These are phyloP conservation scores for Platerodrilus igneus DNA, from an alignment of 2,888 invertebrate genomes.

Conservation along the genomic window DNA sequence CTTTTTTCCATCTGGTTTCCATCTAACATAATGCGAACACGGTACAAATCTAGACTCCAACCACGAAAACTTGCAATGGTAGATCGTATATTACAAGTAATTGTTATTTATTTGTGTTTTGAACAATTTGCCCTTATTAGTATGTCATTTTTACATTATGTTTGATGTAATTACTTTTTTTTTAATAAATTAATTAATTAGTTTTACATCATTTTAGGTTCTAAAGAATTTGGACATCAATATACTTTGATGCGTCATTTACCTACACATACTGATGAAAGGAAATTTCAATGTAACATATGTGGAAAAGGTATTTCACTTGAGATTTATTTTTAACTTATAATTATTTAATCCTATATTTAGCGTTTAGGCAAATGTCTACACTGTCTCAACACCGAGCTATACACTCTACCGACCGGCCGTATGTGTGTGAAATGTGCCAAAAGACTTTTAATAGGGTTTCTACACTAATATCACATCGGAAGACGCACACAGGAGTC, in stretches of 20 bases:
- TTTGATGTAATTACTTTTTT: slow-evolving; percentile 3
- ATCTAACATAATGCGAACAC: no score
- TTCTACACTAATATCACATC: slow-evolving; percentile 74
- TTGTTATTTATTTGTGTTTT: no score
- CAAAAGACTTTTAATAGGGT: slow-evolving; percentile 74
- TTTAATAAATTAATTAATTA: neutral
- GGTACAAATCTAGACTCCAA: no score
- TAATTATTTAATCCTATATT: slow-evolving; percentile 6
- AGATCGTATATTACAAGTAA: no score
- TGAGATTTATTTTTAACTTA: slow-evolving; percentile 26
- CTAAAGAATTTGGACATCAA: slow-evolving; percentile 70
- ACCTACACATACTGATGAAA: slow-evolving; percentile 71
- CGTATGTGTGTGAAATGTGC: slow-evolving; percentile 70
- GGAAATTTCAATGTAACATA: slow-evolving; percentile 68
- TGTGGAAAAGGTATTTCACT: slow-evolving; percentile 68
- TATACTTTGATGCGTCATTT: slow-evolving; percentile 72
- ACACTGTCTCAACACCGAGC: slow-evolving; percentile 72
- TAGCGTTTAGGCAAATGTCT: slow-evolving; percentile 66
- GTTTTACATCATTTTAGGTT: slow-evolving; percentile 51
- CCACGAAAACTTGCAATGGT: no score
- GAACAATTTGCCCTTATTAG: neutral
- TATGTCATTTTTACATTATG: neutral
- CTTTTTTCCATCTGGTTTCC: no score
- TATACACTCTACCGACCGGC: slow-evolving; percentile 72
- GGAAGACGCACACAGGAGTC: slow-evolving; percentile 69